Evolutionary conservation across 2,113 vertebrate genomes (phyloP), one percentile per base, ranked within the genome.

Genomic region (Archilochus colubris): DNA sequence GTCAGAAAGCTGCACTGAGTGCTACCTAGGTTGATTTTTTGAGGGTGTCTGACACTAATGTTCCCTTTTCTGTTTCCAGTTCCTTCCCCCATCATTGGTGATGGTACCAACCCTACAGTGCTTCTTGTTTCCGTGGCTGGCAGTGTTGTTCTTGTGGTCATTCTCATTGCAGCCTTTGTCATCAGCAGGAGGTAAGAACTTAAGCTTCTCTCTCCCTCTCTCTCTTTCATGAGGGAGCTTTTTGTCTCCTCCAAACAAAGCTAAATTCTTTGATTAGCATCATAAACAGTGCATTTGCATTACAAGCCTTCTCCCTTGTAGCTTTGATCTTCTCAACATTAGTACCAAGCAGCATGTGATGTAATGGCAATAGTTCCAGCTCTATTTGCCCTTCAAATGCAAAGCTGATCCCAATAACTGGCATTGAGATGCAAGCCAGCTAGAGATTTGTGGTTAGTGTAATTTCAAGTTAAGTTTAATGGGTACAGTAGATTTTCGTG

Each of bases 101-200:
- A 99, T 50, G 99, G 99, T 30, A 98, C 99, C 93, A 99, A 98
- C 97, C 99, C 99, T 88, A 99, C 99, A 0, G 98, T 99, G 76
- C 96, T 99, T 11, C 98, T 99, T 97, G 98, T 99, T 91, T 99
- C 99, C 0, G 99, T 99, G 94, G 98, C 99, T 10, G 98, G 99
- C 96, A 99, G 99, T 58, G 98, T 99, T 96, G 99, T 99, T 84
- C 98, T 99, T 8, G 98, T 99, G 97, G 98, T 99, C 97, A 99
- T 99, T 97, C 98, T 99, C 97, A 98, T 99, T 88, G 98, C 99
- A 10, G 99, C 99, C 57, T 99, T 99, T 97, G 98, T 99, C 97
- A 99, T 99, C 98, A 99, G 98, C 96, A 98, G 99, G 96, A 99
- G 99, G 99, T 99, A 98, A 98, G 98, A 95, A 66, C 81, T 91